Base-by-base conservation (phyloP, 2,797 vertebrate species). In the Sparus aurata region DNA sequence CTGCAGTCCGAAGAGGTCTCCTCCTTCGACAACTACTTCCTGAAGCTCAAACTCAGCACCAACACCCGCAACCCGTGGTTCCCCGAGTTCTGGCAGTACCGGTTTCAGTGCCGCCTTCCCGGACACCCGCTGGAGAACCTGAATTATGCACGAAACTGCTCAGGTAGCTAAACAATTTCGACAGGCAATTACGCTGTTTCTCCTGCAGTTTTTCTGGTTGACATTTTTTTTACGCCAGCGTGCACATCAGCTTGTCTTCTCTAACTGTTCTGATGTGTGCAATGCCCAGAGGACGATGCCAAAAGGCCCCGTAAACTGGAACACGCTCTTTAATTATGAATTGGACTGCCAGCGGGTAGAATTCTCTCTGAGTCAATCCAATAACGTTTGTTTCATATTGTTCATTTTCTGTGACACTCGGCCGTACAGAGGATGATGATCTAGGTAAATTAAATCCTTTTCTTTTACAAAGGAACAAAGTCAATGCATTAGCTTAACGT, bases 61-160 rank as follows among this genome's bases (percentile, higher is more conserved):
- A 99, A 99, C 90, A 96, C 91, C 0, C 96, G 98, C 74, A 99
- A 99, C 85, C 98, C 98, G 0, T 99, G 98, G 98, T 99, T 99
- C 80, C 96, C 97, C 0, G 98, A 99, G 90, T 99, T 99, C 94
- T 99, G 98, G 98, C 98, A 99, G 90, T 95, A 99, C 86, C 96
- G 97, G 10, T 99, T 99, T 76, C 98, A 99, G 91, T 99, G 98
- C 78, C 97, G 97, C 63, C 95, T 99, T n/a, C 96, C 95, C 0
- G 98, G 98, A 69, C 97, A 99, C 77, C 95, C 96, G 0, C 95
- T 93, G 43, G 98, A 99, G 92, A 99, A 99, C 86, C 87, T 75
- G 30, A 98, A 97, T 87, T 99, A 97, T 87, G 97, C 94, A 83
- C 96, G 94, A 74, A 97, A 98, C 91, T 99, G 98, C 91, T 96